phyloP scores from a whole-genome alignment of 2,797 vertebrate species.

The Silurus aristotelis region DNA sequence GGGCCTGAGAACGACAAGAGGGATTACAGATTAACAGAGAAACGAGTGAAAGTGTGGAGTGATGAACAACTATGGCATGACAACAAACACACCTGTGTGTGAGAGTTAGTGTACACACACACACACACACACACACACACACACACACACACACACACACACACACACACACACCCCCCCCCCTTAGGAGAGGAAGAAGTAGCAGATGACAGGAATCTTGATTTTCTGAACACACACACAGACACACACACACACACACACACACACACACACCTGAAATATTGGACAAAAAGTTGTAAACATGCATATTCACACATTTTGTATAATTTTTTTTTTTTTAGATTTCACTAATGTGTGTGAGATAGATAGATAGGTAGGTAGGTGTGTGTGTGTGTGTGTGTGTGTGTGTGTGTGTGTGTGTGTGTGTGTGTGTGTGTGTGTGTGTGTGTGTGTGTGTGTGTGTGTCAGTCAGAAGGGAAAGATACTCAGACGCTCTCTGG shows the following conservation, averaged over 20 bases:
- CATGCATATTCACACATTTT: background rate
- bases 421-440: background rate
- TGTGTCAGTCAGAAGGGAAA: background rate
- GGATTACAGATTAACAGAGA: background rate
- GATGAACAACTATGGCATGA: background rate
- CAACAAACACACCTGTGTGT: background rate
- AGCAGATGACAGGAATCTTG: no score
- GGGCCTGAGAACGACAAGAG: background rate
- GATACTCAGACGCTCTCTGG: background rate
- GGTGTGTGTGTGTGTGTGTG: background rate
- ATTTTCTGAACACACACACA: background rate
- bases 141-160: background rate
- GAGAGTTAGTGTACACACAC: background rate
- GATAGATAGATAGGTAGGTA: no score
- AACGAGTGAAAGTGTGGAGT: background rate
- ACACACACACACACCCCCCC: background rate
- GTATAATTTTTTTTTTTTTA: no score
- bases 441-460: background rate
- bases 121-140: background rate
- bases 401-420: background rate
- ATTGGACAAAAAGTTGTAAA: no score
- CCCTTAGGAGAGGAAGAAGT: no score
- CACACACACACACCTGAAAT: background rate
- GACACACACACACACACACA: background rate
- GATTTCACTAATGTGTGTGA: background rate